Evolutionary conservation across 2,113 vertebrate genomes (phyloP).

Genomic region (Empidonax alnorum): DNA sequence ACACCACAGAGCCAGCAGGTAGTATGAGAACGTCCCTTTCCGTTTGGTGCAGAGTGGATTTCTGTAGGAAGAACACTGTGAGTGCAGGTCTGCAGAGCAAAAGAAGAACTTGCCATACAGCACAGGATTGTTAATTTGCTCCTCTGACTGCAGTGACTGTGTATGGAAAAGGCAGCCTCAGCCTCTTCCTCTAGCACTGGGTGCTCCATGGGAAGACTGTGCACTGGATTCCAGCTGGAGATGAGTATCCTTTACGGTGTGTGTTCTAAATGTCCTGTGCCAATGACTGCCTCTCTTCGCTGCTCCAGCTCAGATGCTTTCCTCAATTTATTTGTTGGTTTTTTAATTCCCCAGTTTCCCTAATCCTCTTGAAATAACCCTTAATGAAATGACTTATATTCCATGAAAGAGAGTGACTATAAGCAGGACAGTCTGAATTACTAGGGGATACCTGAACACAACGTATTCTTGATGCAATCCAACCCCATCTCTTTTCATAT

Average conservation of each 20-base stretch:
- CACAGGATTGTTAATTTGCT: background rate
- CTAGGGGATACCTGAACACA: background rate
- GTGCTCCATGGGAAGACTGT: background rate
- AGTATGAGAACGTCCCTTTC: background rate
- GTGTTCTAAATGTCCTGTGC: background rate
- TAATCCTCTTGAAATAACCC: background rate
- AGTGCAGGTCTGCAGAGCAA: background rate
- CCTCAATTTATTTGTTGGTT: background rate
- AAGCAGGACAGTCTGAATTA: background rate
- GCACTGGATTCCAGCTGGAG: background rate
- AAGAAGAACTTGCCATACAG: background rate
- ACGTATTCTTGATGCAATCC: background rate
- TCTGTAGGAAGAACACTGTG: background rate
- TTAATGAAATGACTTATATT: background rate
- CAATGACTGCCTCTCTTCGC: background rate
- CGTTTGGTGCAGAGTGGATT: background rate
- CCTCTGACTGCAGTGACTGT: background rate
- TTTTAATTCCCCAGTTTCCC: background rate
- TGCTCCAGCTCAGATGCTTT: background rate
- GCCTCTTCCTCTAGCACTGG: background rate
- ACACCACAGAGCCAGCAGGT: background rate
- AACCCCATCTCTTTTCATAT: background rate
- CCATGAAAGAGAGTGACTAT: background rate
- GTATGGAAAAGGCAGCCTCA: background rate
- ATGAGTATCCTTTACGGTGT: background rate